Evolutionary conservation across 1,140 invertebrate genomes (phyloP).

Genomic region (Aphis gossypii): DNA sequence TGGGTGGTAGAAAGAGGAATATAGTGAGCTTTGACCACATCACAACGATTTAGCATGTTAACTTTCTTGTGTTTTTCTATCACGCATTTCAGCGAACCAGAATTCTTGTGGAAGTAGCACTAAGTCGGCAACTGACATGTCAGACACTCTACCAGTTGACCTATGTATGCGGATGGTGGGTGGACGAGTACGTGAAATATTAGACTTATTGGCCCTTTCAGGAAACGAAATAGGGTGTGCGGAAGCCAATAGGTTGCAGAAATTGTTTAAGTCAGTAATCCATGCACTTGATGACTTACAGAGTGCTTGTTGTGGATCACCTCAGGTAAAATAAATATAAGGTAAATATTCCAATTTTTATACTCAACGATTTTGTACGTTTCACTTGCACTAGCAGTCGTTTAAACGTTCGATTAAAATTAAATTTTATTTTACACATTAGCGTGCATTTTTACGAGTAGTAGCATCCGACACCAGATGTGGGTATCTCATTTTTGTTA

Average conservation of each 20-base stretch:
- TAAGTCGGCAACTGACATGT: neutral
- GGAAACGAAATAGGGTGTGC: neutral
- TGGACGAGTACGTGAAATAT: neutral
- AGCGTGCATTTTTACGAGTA: neutral
- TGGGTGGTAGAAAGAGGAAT: neutral
- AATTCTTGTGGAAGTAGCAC: neutral
- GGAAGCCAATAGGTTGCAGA: neutral
- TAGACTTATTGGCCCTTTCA: conserved; percentile 10
- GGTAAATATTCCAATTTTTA: neutral
- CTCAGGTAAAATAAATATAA: too few species aligned
- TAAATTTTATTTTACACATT: neutral
- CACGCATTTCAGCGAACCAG: neutral
- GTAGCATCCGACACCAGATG: neutral
- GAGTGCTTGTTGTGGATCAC: neutral
- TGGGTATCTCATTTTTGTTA: too few species aligned
- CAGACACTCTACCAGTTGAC: neutral
- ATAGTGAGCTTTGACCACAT: neutral
- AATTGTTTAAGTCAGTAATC: neutral
- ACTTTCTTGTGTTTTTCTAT: neutral
- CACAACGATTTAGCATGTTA: neutral
- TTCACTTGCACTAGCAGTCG: neutral
- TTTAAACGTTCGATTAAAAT: neutral
- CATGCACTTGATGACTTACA: neutral
- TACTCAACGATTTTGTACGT: neutral
- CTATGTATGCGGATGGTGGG: neutral